Percentiles rank a stretch among this genome's conserved stretches.
Conservation (phyloP, 2,888 invertebrate species). For the Spatulosminthurus flaviceps region DNA sequence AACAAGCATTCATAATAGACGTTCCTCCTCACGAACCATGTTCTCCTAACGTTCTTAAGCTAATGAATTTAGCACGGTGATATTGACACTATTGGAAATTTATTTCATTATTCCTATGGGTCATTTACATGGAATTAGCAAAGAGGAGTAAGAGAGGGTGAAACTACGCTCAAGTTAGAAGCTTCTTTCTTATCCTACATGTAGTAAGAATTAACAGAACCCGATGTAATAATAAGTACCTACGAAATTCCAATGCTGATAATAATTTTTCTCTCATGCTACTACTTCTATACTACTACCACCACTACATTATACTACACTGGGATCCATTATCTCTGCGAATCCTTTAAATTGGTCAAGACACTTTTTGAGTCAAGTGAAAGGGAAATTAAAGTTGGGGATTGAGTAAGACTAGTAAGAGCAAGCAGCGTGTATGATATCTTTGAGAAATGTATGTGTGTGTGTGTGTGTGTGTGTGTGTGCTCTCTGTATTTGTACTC, state of each 20-base stretch:
- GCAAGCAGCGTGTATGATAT: not conserved
- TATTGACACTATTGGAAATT: conserved; percentile 27
- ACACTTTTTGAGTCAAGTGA: conserved; percentile 33
- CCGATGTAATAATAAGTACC: not conserved
- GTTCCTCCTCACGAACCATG: too few species aligned
- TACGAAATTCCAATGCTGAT: not conserved
- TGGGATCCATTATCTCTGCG: not conserved
- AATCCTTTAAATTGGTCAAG: conserved; percentile 34
- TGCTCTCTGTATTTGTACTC: not conserved
- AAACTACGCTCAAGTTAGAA: conserved; percentile 1
- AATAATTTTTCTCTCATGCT: conserved; percentile 24
- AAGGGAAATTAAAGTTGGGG: conserved; percentile 31
- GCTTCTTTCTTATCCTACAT: too few species aligned
- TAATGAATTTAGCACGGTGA: conserved; percentile 9
- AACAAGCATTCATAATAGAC: too few species aligned
- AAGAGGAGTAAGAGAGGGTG: not conserved
- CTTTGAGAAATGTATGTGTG: not conserved
- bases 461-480: not conserved
- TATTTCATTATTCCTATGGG: conserved; percentile 20
- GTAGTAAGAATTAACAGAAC: too few species aligned
- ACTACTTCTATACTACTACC: too few species aligned
- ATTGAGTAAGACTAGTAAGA: conserved; percentile 15
- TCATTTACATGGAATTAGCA: conserved; percentile 8
- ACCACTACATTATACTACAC: too few species aligned
- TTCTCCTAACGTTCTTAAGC: too few species aligned